Evolutionary conservation across 2,888 invertebrate species (phyloP).

Genomic region (Cryptus armator): DNA sequence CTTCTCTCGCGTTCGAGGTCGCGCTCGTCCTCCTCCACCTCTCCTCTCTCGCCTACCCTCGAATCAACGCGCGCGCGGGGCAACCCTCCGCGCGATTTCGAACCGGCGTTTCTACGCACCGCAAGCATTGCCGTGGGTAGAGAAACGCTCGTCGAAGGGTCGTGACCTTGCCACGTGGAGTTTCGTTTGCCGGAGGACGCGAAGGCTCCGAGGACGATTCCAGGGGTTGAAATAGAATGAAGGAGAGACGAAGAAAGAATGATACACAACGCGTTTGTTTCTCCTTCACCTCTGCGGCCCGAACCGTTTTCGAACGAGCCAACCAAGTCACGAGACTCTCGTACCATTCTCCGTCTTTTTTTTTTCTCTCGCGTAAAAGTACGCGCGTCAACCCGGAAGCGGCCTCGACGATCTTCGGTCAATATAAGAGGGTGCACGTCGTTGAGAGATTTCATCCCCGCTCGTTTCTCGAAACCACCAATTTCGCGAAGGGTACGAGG

Average conservation of each 20-base stretch:
- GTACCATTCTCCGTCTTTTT: conserved; percentile 11
- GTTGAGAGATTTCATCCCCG: conserved; percentile 28
- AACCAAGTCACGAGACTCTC: conserved; percentile 23
- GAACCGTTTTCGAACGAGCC: conserved; percentile 16
- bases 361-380: neutral
- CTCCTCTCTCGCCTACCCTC: neutral
- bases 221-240: conserved; percentile 42
- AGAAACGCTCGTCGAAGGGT: conserved; percentile 70
- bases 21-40: conserved; percentile 2
- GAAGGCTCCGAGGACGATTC: conserved; percentile 70
- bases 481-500: neutral
- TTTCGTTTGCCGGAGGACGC: conserved; percentile 52
- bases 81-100: conserved; percentile 39
- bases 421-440: conserved; percentile 38
- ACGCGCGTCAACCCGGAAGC: conserved; percentile 60
- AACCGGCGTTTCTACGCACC: conserved; percentile 57
- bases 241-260: conserved; percentile 24
- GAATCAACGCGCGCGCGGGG: conserved; percentile 34
- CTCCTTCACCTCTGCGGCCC: conserved; percentile 1
- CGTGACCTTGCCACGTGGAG: conserved; percentile 82
- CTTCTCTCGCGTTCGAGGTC: conserved; percentile 51
- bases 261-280: conserved; percentile 18
- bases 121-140: conserved; percentile 40
- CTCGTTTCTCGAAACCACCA: neutral
- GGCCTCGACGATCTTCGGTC: conserved; percentile 36